A percentile compares a stretch with the other conserved stretches of the same genome.
Conservation (phyloP, 2,113 vertebrate genomes). For the Poeciliopsis turrubarensis region DNA sequence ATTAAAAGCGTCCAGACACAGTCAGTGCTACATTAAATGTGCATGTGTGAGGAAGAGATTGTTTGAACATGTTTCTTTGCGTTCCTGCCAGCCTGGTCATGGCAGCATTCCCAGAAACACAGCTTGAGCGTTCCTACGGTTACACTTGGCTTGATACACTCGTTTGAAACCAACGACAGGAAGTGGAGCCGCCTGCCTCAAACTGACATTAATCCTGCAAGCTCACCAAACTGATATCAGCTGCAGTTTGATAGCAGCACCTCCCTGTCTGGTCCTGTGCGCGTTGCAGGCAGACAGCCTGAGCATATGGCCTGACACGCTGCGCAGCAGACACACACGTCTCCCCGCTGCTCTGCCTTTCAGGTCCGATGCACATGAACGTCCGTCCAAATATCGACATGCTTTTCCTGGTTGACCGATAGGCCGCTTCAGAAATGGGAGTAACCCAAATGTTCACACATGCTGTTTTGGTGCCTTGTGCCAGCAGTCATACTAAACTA, state of each 20-base stretch:
- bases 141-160: slow-evolving; percentile 75
- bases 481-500: neutral
- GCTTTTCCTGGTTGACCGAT: slow-evolving; percentile 58
- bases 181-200: slow-evolving; percentile 72
- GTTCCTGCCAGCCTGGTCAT: slow-evolving; percentile 62
- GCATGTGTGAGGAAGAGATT: slow-evolving; percentile 12
- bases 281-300: slow-evolving; percentile 33
- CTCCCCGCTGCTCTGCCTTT: neutral
- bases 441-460: neutral
- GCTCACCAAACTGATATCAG: slow-evolving; percentile 67
- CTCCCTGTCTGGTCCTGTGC: slow-evolving; percentile 38
- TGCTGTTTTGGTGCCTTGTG: neutral
- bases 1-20: neutral
- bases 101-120: slow-evolving; percentile 80
- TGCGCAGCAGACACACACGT: neutral
- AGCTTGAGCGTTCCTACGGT: slow-evolving; percentile 76
- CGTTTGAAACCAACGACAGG: slow-evolving; percentile 77
- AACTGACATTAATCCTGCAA: slow-evolving; percentile 71
- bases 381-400: slow-evolving; percentile 53
- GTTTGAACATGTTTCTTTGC: slow-evolving; percentile 38
- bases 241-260: slow-evolving; percentile 62
- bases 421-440: slow-evolving; percentile 31
- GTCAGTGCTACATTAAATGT: slow-evolving; percentile 7
- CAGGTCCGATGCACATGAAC: slow-evolving; percentile 14
- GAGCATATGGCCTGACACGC: slow-evolving; percentile 46